Evolutionary conservation across 2,888 invertebrate species (phyloP).

Genomic region (Macropis europaea): DNA sequence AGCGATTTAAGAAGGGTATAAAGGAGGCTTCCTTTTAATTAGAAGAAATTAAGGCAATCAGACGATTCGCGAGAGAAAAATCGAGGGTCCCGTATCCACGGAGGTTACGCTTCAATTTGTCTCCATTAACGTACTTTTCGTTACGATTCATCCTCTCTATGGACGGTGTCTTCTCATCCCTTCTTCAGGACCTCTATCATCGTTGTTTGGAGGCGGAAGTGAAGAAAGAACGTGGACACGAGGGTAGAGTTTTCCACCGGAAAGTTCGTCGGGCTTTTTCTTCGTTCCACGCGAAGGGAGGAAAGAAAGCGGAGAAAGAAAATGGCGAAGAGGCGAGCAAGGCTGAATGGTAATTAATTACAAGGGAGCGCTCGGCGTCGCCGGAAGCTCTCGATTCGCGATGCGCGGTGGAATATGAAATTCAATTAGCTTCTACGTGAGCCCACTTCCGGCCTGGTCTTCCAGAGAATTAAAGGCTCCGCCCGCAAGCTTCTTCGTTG

Average conservation of each 20-base stretch:
- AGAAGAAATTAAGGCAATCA: background rate
- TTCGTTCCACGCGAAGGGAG: background rate
- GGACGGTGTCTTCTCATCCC: background rate
- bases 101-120: slow-evolving; percentile 2
- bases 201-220: background rate
- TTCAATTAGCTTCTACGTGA: slow-evolving; percentile 64
- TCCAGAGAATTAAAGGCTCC: slow-evolving; percentile 41
- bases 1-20: too few relatives aligned
- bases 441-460: slow-evolving; percentile 26
- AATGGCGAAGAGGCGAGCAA: background rate
- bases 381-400: slow-evolving; percentile 57
- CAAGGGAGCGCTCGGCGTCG: slow-evolving; percentile 42
- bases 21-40: background rate
- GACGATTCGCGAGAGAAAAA: background rate
- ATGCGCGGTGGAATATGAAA: slow-evolving; percentile 69
- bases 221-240: background rate
- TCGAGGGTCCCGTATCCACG: background rate
- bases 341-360: slow-evolving; percentile 70
- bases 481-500: background rate
- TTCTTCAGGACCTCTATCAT: background rate
- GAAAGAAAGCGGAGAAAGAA: slow-evolving; percentile 21
- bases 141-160: background rate
- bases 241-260: background rate
- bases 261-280: slow-evolving; percentile 13
- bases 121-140: slow-evolving; percentile 13